Conservation (phyloP, 1,140 invertebrate genomes). For the Bombus waltoni region DNA sequence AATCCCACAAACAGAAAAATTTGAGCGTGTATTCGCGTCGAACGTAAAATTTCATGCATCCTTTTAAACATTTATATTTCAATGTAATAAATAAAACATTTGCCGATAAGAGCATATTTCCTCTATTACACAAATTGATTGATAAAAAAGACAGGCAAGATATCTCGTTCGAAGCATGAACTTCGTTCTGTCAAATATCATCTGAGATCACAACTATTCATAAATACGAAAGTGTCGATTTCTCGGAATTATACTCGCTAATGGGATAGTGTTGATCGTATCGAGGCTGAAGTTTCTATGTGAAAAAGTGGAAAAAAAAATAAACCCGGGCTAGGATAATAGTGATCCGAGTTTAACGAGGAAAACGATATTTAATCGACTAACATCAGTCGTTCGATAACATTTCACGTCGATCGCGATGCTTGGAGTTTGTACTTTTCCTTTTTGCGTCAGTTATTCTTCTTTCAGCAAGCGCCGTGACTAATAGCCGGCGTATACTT, state of each 20-base stretch:
- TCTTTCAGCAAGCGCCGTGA: neutral
- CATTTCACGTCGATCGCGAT: no score
- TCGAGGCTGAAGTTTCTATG: no score
- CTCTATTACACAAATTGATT: no score
- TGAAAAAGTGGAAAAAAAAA: neutral
- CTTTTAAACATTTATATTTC: no score
- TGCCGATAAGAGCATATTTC: no score
- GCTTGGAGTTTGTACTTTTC: neutral
- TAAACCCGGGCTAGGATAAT: neutral
- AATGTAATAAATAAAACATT: no score
- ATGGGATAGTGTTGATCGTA: neutral
- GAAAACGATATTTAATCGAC: slow-evolving; percentile 20
- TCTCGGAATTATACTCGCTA: neutral
- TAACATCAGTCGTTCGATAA: neutral
- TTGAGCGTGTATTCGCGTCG: no score
- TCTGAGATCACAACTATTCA: neutral
- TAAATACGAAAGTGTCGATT: neutral
- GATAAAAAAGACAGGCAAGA: no score
- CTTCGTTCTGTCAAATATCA: neutral
- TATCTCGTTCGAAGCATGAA: no score
- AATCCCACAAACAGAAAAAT: no score
- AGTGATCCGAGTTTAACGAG: slow-evolving; percentile 29
- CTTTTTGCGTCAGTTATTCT: neutral
- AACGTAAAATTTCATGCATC: no score
- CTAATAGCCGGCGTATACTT: neutral